Evolutionary conservation across 2,888 invertebrate genomes (phyloP), one percentile per base, ranked within the genome.

Genomic region (Chironomus riparius): DNA sequence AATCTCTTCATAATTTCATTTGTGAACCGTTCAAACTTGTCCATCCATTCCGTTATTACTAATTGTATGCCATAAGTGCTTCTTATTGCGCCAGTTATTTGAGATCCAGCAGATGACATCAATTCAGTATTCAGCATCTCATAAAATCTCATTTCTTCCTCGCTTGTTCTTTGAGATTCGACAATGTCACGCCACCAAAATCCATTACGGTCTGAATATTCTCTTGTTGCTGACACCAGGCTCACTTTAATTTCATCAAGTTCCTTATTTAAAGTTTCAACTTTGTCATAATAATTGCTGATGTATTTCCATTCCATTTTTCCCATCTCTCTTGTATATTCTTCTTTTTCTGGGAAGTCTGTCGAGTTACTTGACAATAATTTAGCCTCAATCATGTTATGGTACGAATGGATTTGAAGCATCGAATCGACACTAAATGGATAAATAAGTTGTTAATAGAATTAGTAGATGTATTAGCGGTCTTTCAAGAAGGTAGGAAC

Each of bases 381-480:
- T 47, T 28, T 12, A 13, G 75, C 22, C 13, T 90, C 87, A 3
- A 87, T 84, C 70, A 91, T 83, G 82, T 92, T 92, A 79, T 89
- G 85, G 77, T 90, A 82, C 0, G 91, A 87, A 81, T 92, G 92
- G 24, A 92, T 87, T 80, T 88, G 85, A 78, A 88, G 84, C 62
- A 91, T 83, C 70, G 88, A 88, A 81, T 92, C 92, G 18, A 91
- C 87, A 69, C 85, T 83, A 71, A 87, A 80, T 78, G 80, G 80
- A 38, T 15, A 12, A 71, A 68, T 50, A 28, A 28, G 18, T 15
- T 15, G 56, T n/a, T n/a, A 65, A 62, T 50, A 61, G 68, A 73
- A 69, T 48, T 38, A n/a, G 61, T 48, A 24, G n/a, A n/a, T n/a
- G n/a, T n/a, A n/a, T n/a, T n/a, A n/a, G n/a, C n/a, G n/a, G n/a